phyloP scores from a whole-genome alignment of 1,140 invertebrate genomes.

The Antheraea mylitta region DNA sequence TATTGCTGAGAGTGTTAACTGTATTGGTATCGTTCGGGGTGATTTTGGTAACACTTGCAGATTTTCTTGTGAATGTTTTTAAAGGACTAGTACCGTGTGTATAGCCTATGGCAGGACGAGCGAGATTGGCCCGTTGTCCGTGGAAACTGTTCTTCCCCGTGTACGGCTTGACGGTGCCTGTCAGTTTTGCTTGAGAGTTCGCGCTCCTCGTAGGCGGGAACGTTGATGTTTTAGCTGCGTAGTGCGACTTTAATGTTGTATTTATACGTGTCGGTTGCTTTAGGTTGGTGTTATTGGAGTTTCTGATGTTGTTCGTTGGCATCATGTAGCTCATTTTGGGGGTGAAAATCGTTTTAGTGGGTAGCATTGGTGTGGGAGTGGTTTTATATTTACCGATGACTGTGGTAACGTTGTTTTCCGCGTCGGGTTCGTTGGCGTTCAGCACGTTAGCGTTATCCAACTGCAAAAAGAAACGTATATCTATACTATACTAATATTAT shows the following conservation, averaged over 20 bases:
- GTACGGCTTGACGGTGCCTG: conserved; percentile 51
- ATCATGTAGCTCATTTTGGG: conserved; percentile 69
- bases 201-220: conserved; percentile 72
- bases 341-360: conserved; percentile 58
- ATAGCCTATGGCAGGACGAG: conserved; percentile 50
- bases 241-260: conserved; percentile 55
- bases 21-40: conserved; percentile 43
- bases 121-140: conserved; percentile 65
- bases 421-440: conserved; percentile 65
- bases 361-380: conserved; percentile 59
- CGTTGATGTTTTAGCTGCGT: conserved; percentile 67
- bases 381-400: conserved; percentile 69
- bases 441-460: conserved; percentile 65
- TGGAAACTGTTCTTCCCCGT: conserved; percentile 68
- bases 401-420: conserved; percentile 66
- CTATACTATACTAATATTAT: too few species aligned
- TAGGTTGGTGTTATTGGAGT: conserved; percentile 64
- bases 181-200: conserved; percentile 58
- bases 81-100: conserved; percentile 57
- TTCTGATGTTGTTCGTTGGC: conserved; percentile 67
- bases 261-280: conserved; percentile 61
- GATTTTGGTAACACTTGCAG: conserved; percentile 48
- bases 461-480: conserved; percentile 40
- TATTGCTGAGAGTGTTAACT: conserved; percentile 49
- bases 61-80: conserved; percentile 63